Evolutionary conservation across 2,888 invertebrate genomes (phyloP), one percentile per base, ranked within the genome.

Genomic region (Thera britannica): DNA sequence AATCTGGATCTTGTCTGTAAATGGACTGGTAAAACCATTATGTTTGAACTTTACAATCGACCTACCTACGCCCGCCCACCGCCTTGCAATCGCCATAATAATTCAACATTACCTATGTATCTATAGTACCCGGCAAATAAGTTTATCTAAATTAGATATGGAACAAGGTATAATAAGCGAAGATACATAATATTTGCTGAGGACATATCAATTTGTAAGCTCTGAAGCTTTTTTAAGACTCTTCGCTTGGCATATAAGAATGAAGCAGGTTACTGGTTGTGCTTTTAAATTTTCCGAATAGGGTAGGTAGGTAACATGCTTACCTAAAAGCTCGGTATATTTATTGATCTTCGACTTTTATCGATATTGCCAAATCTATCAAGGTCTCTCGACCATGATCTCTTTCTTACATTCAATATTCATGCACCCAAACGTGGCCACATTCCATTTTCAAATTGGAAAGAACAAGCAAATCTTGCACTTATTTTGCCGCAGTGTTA

Each of bases 11-110:
- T 67, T 52, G n/a, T 63, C 55, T 54, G 38, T 64, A 77, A 51
- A 73, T 70, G 71, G 74, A 38, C n/a, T 57, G 60, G 49, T 51
- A 66, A 11, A 61, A 36, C 61, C 66, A 61, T 66, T 66, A 57
- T 44, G 44, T 61, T 41, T 75, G 75, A 78, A 77, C 78, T 79
- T 75, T 75, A 70, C 62, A 65, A 59, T 4, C 69, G 12, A 44
- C 77, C 79, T 72, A 44, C 77, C 79, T 72, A 78, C 70, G 41
- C 57, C 12, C 74, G 65, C 78, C 78, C 59, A 75, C 78, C 58
- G 58, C 12, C 73, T 46, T 78, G 76, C 8, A 58, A 2, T 48
- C 35, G 36, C 61, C 52, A 57, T 52, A 62, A 58, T 23, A 54
- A 36, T 46, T 54, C 49, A 62, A 34, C 23, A 52, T n/a, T 52